A percentile compares a stretch with the other conserved stretches of the same genome.
phyloP scores from a whole-genome alignment of 37 sponge, comb jelly and placozoan species.

The Halichondria panicea region DNA sequence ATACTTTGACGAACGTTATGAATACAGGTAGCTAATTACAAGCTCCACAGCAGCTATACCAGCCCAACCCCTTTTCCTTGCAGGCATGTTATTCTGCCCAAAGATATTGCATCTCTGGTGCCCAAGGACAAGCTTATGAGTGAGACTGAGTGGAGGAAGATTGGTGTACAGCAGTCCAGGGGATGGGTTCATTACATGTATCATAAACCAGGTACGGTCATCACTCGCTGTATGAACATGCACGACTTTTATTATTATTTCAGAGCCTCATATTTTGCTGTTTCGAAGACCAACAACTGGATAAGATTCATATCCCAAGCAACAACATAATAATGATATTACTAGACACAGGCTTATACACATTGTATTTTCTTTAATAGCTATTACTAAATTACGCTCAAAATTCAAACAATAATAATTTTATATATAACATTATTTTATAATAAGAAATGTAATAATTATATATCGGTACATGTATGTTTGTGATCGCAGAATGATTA shows the following conservation, averaged over 20 bases:
- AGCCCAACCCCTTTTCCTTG: not conserved
- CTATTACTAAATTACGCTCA: too few species aligned
- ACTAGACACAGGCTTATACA: too few species aligned
- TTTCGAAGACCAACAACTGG: slow-evolving; percentile 69
- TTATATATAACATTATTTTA: too few species aligned
- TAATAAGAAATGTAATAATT: too few species aligned
- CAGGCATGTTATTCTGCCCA: slow-evolving; percentile 89
- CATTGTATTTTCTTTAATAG: too few species aligned
- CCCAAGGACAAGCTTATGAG: slow-evolving; percentile 71
- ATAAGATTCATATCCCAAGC: too few species aligned
- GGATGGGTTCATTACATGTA: slow-evolving; percentile 94
- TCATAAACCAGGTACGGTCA: slow-evolving; percentile 67
- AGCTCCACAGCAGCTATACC: not conserved
- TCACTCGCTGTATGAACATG: too few species aligned
- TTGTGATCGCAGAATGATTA: too few species aligned
- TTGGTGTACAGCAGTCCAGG: slow-evolving; percentile 91
- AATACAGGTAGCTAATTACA: slow-evolving; percentile 69
- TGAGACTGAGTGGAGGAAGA: slow-evolving; percentile 79
- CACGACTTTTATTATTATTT: too few species aligned
- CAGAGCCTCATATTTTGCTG: slow-evolving; percentile 86
- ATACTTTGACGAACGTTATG: slow-evolving; percentile 75
- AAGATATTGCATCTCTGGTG: slow-evolving; percentile 68
- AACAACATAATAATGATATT: too few species aligned
- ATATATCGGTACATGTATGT: too few species aligned
- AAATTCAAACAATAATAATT: too few species aligned